Evolutionary conservation across 2,888 invertebrate genomes (phyloP).

Genomic region (Oligia fasciuncula): DNA sequence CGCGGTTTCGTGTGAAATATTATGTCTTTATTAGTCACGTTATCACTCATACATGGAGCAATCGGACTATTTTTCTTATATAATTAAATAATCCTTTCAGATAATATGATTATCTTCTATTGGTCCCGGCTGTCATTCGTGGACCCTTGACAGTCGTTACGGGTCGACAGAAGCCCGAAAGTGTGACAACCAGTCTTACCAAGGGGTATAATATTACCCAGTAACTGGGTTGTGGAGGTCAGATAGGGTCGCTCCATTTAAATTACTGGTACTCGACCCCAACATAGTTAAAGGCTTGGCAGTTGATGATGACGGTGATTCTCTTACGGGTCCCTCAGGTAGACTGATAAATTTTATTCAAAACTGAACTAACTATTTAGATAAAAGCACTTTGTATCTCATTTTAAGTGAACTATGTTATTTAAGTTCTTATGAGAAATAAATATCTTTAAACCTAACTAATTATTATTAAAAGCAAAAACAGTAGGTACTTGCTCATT

Average conservation of each 20-base stretch:
- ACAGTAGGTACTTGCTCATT: background rate
- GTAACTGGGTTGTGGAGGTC: background rate
- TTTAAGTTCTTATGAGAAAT: too few species aligned
- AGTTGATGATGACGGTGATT: too few species aligned
- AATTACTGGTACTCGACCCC: background rate
- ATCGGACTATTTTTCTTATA: background rate
- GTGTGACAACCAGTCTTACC: background rate
- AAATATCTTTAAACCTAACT: background rate
- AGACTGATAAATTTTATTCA: background rate
- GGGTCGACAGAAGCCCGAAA: background rate
- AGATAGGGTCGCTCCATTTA: background rate
- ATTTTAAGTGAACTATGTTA: too few species aligned
- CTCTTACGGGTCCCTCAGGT: too few species aligned
- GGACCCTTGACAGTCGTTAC: background rate
- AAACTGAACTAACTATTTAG: background rate
- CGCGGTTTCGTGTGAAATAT: conserved; percentile 59
- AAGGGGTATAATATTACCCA: background rate
- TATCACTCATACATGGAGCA: conserved; percentile 8
- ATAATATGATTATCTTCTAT: background rate
- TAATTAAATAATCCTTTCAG: background rate
- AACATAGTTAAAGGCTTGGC: background rate
- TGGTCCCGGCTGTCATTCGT: background rate
- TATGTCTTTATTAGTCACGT: conserved; percentile 50
- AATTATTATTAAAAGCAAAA: background rate
- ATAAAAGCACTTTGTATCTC: too few species aligned